phyloP scores from a whole-genome alignment of 2,888 invertebrate species.

The Drosophila peninsularis region DNA sequence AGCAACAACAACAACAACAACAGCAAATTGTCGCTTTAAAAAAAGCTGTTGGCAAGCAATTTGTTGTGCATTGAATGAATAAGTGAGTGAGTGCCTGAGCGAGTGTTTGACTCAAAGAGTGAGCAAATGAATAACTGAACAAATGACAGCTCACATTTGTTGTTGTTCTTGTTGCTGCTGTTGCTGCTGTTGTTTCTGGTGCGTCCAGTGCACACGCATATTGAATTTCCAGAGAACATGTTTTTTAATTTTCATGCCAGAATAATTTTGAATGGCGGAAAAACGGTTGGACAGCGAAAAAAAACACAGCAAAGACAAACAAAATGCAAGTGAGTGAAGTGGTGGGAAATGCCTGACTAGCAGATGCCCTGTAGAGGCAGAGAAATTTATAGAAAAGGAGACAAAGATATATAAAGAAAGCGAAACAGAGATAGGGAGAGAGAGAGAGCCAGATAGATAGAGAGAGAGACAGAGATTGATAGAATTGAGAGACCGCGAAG shows the following conservation, averaged over 20 bases:
- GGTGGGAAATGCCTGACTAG: neutral
- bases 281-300: conserved; percentile 43
- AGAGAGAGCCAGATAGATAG: neutral
- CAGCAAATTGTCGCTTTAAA: conserved; percentile 41
- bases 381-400: neutral
- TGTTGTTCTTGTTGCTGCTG: conserved; percentile 14
- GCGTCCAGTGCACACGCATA: conserved; percentile 64
- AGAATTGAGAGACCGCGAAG: neutral
- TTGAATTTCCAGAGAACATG: conserved; percentile 76
- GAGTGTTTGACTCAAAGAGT: conserved; percentile 26
- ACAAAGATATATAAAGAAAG: neutral
- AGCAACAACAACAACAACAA: conserved; percentile 29
- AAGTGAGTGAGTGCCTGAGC: conserved; percentile 36
- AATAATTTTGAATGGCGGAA: conserved; percentile 72
- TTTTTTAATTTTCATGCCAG: conserved; percentile 76
- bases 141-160: conserved; percentile 40
- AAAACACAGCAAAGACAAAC: conserved; percentile 39
- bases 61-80: conserved; percentile 61
- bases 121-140: conserved; percentile 46
- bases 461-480: neutral
- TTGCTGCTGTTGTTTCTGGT: conserved; percentile 19
- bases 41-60: conserved; percentile 57
- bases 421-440: neutral
- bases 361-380: neutral
- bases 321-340: conserved; percentile 25